Conservation (phyloP, 2,113 vertebrate genomes). For the Melanerpes formicivorus region DNA sequence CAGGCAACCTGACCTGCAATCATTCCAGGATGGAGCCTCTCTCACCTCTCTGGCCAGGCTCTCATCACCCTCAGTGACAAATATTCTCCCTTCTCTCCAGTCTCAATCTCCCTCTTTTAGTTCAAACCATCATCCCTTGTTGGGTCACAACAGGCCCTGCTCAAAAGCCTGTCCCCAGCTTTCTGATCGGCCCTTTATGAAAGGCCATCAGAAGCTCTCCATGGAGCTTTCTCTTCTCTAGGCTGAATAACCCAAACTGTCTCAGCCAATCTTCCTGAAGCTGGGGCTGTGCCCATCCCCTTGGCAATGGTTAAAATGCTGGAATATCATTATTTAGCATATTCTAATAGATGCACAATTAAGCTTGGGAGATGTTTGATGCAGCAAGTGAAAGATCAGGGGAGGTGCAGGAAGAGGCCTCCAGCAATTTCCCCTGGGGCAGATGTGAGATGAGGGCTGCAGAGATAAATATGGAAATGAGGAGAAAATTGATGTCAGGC, state of each 20-base stretch:
- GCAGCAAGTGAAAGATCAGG: neutral
- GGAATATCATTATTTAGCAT: neutral
- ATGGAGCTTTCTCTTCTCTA: too few relatives aligned
- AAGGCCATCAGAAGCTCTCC: too few relatives aligned
- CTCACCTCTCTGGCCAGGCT: too few relatives aligned
- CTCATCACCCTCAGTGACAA: too few relatives aligned
- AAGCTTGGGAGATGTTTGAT: neutral
- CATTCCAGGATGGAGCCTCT: too few relatives aligned
- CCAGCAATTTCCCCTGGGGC: neutral
- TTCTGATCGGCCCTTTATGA: too few relatives aligned
- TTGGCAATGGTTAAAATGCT: neutral
- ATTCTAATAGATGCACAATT: neutral
- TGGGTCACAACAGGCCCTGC: too few relatives aligned
- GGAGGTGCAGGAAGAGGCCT: neutral
- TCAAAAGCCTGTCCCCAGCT: too few relatives aligned
- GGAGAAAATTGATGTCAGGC: neutral
- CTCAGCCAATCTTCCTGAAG: neutral
- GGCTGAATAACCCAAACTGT: neutral
- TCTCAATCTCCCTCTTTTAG: too few relatives aligned
- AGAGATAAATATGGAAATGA: neutral
- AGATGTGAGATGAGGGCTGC: accelerated
- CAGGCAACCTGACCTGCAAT: too few relatives aligned
- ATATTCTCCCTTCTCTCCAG: too few relatives aligned
- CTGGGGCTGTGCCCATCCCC: accelerated
- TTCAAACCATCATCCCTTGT: too few relatives aligned